These are phyloP conservation scores for Hypotaenidia philippensis DNA, from an alignment of 2,797 vertebrate genomes.

Conservation along the genomic window DNA sequence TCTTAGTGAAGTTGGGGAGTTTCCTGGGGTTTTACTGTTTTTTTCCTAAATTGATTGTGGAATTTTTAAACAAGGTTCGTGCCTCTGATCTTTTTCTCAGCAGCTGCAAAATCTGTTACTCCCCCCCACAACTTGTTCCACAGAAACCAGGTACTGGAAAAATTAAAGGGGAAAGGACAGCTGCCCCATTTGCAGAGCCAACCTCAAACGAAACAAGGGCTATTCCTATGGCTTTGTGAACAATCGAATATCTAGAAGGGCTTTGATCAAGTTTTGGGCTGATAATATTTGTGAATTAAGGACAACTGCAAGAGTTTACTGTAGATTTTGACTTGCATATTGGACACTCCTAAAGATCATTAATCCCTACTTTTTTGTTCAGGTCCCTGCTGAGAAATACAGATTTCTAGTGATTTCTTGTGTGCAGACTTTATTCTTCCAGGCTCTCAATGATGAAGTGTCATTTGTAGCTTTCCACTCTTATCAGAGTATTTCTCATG, in stretches of 20 bases:
- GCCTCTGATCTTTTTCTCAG: slow-evolving; percentile 83
- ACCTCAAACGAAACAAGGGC: not conserved
- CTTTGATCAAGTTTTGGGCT: not conserved
- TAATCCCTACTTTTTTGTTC: not conserved
- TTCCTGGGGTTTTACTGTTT: slow-evolving; percentile 79
- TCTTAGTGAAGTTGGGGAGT: slow-evolving; percentile 77
- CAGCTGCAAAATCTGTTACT: slow-evolving; percentile 79
- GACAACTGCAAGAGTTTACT: not conserved
- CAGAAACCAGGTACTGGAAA: slow-evolving; percentile 65
- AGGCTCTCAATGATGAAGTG: not conserved
- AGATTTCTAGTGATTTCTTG: not conserved
- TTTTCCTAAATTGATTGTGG: slow-evolving; percentile 81
- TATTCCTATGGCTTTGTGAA: not conserved
- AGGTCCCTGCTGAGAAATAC: not conserved
- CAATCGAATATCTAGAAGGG: not conserved
- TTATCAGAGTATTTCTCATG: not conserved
- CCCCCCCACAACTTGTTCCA: slow-evolving; percentile 73
- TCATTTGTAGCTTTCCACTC: not conserved
- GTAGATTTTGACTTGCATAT: slow-evolving; percentile 22
- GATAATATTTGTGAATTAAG: not conserved
- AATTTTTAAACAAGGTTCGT: slow-evolving; percentile 82
- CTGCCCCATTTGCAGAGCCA: slow-evolving; percentile 29
- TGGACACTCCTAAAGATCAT: not conserved
- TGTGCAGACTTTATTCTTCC: not conserved
- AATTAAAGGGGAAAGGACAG: slow-evolving; percentile 66